These are phyloP conservation scores for Apis mellifera DNA, from an alignment of 1,140 invertebrate species.

Conservation along the genomic window Amel_HAv3.1 CM009939.2:4165001-4165500, in stretches of 20 bases:
- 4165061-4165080: slow-evolving; percentile 83
- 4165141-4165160: slow-evolving; percentile 86
- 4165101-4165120: slow-evolving; percentile 88
- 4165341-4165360: slow-evolving; percentile 79
- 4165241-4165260: slow-evolving; percentile 80
- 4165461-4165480: slow-evolving; percentile 46
- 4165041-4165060: slow-evolving; percentile 77
- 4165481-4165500: slow-evolving; percentile 64
- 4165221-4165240: slow-evolving; percentile 21
- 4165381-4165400: slow-evolving; percentile 19
- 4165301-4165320: slow-evolving; percentile 73
- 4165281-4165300: slow-evolving; percentile 83
- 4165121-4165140: slow-evolving; percentile 90
- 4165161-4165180: slow-evolving; percentile 88
- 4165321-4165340: slow-evolving; percentile 82
- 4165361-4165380: slow-evolving; percentile 54
- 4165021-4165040: slow-evolving; percentile 77
- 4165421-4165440: background rate
- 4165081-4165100: slow-evolving; percentile 85
- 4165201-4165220: slow-evolving; percentile 5
- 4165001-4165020: slow-evolving; percentile 72
- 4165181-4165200: slow-evolving; percentile 86
- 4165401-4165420: background rate
- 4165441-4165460: background rate
- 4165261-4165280: slow-evolving; percentile 89